Percentiles rank a stretch among this genome's conserved stretches.
phyloP scores from a whole-genome alignment of 2,113 vertebrate species.

The Suncus etruscus region DNA sequence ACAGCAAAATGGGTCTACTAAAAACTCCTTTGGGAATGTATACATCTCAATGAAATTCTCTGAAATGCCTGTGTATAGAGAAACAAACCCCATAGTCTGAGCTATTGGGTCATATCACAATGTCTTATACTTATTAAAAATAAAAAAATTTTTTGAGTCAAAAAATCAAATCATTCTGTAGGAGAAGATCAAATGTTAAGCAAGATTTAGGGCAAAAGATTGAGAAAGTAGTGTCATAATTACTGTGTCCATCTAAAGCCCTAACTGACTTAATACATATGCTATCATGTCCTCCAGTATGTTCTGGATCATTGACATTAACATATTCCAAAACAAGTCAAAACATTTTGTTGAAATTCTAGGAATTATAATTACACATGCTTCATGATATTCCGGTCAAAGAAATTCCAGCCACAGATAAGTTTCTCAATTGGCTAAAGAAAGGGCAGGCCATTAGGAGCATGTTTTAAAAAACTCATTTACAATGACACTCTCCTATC shows the following conservation, averaged over 20 bases:
- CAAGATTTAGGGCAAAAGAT: neutral
- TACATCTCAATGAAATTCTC: neutral
- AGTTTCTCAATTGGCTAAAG: neutral
- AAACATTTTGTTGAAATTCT: slow-evolving; percentile 35
- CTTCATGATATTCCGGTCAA: slow-evolving; percentile 46
- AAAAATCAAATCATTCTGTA: neutral
- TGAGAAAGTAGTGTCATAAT: neutral
- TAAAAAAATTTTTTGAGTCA: neutral
- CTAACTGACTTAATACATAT: neutral
- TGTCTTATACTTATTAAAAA: neutral
- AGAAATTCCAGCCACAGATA: slow-evolving; percentile 52
- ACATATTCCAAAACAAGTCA: slow-evolving; percentile 42
- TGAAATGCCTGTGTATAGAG: neutral
- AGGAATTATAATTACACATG: slow-evolving; percentile 20
- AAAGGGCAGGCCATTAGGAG: neutral
- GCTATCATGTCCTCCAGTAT: neutral
- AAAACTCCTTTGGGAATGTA: neutral
- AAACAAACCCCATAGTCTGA: neutral
- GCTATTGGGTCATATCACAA: neutral
- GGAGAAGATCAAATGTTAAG: neutral
- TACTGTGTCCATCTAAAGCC: neutral
- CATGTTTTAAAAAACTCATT: neutral
- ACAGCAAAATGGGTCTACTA: neutral
- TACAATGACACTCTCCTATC: neutral
- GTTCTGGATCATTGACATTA: neutral